These are phyloP conservation scores for Gallinago media DNA, from an alignment of 2,113 vertebrate species.

Conservation along the genomic window DNA sequence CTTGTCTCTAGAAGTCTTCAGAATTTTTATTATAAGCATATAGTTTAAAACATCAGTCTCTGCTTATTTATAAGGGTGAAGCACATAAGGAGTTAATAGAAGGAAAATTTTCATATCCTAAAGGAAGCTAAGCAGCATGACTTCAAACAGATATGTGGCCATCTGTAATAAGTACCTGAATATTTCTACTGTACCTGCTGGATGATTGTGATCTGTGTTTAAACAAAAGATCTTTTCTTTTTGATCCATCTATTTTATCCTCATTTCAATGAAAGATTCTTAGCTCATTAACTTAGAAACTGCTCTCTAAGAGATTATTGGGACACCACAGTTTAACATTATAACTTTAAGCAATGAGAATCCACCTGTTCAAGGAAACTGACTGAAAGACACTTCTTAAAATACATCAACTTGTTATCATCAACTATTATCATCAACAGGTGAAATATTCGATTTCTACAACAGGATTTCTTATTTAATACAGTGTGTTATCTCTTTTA, in stretches of 20 bases:
- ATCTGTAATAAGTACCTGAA: not conserved
- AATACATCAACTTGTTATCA: not conserved
- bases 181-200: not conserved
- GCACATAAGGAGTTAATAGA: not conserved
- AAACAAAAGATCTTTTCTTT: constrained; percentile 32
- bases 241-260: constrained; percentile 19
- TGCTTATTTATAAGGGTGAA: not conserved
- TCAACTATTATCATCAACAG: not conserved
- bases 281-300: not conserved
- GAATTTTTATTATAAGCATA: not conserved
- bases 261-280: not conserved
- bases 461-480: not conserved
- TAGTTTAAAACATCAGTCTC: not conserved
- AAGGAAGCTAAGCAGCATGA: not conserved
- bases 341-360: not conserved
- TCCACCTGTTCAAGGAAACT: not conserved
- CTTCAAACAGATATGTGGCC: not conserved
- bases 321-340: not conserved
- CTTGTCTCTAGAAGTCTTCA: not conserved
- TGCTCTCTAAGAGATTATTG: not conserved
- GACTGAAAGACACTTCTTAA: not conserved
- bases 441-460: not conserved
- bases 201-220: constrained; percentile 6
- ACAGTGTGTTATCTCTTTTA: not conserved
- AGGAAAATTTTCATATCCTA: not conserved